Evolutionary conservation across 2,797 vertebrate genomes (phyloP).

Genomic region (Emys orbicularis): DNA sequence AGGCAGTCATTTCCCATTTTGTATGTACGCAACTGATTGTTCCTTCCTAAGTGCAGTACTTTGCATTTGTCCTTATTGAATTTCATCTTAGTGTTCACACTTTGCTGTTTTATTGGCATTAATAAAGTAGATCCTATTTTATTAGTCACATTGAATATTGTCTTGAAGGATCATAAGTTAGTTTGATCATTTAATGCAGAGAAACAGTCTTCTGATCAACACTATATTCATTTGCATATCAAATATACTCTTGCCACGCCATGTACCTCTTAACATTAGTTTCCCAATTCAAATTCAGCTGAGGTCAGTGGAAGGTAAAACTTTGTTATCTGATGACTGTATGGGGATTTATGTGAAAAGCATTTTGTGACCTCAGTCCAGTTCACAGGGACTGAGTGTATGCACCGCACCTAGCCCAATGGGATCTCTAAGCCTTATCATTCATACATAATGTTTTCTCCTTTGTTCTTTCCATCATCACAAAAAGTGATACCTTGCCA

Average conservation of each 20-base stretch:
- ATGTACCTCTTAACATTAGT: neutral
- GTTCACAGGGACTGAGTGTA: neutral
- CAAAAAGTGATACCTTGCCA: neutral
- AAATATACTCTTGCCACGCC: neutral
- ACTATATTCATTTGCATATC: neutral
- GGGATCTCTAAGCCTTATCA: neutral
- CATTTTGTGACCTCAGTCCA: neutral
- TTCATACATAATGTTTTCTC: fast-evolving
- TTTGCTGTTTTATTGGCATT: neutral
- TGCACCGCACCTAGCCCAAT: neutral
- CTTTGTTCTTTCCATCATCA: neutral
- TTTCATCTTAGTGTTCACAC: neutral
- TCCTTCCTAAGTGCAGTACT: too few species aligned
- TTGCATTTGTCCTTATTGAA: too few species aligned
- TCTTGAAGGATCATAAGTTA: neutral
- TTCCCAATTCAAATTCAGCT: neutral
- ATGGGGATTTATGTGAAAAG: neutral
- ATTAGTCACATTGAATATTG: neutral
- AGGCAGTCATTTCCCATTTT: too few species aligned
- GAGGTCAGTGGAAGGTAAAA: neutral
- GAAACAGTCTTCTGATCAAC: neutral
- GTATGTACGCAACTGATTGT: too few species aligned
- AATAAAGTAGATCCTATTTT: neutral
- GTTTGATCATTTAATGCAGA: neutral
- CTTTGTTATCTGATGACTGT: neutral